These are phyloP conservation scores for Miniopterus natalensis DNA, from an alignment of 2,113 vertebrate species.

Conservation along the genomic window DNA sequence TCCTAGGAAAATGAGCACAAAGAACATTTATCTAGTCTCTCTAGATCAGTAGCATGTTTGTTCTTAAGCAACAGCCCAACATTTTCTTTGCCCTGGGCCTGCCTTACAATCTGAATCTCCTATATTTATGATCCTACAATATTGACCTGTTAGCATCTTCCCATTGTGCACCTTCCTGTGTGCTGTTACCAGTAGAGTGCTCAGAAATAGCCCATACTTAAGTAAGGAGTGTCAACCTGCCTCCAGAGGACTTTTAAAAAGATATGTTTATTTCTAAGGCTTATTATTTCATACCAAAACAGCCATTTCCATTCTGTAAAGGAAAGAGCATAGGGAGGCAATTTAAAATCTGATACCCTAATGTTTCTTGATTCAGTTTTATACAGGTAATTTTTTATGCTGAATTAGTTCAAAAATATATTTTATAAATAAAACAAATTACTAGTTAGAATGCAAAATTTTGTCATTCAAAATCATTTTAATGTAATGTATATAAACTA, in stretches of 20 bases:
- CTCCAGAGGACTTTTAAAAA: background rate
- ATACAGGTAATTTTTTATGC: background rate
- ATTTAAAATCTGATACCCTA: background rate
- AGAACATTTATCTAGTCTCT: background rate
- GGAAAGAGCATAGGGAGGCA: background rate
- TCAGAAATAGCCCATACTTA: background rate
- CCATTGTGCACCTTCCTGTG: background rate
- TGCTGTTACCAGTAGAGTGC: background rate
- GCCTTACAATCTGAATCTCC: background rate
- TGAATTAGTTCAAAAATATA: conserved; percentile 38
- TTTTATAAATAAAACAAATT: conserved; percentile 5
- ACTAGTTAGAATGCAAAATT: background rate
- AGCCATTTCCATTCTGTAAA: background rate
- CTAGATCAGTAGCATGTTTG: background rate
- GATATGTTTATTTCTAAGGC: background rate
- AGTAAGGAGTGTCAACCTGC: background rate
- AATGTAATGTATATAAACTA: background rate
- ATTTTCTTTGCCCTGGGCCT: background rate
- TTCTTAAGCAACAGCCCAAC: background rate
- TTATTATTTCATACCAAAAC: conserved; percentile 45
- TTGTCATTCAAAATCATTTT: background rate
- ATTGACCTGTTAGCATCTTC: background rate
- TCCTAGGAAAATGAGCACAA: background rate
- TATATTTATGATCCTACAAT: background rate
- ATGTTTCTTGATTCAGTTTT: background rate